These are phyloP conservation scores for Sceloporus tristichus DNA, from an alignment of 2,113 vertebrate genomes.

Conservation along the genomic window DNA sequence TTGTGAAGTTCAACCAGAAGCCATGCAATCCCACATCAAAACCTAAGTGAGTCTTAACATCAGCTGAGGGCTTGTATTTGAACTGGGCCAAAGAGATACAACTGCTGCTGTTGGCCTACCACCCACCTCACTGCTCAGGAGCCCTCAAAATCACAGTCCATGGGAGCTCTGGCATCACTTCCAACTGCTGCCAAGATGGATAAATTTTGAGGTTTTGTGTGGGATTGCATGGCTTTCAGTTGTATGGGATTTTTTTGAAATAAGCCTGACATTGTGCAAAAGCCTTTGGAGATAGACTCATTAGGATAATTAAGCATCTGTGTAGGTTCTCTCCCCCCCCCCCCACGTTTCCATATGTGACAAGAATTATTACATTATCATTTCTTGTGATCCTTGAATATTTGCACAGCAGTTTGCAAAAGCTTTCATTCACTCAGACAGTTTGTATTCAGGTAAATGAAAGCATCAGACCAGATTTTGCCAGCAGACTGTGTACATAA, in stretches of 20 bases:
- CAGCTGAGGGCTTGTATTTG: no score
- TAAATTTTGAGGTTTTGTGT: neutral
- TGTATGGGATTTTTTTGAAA: constrained; percentile 42
- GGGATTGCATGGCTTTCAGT: constrained; percentile 21
- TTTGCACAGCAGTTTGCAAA: constrained; percentile 31
- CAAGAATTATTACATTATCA: constrained; percentile 62
- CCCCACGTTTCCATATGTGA: constrained; percentile 42
- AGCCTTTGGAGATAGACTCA: constrained; percentile 66
- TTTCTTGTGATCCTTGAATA: constrained; percentile 53
- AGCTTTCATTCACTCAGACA: constrained; percentile 36
- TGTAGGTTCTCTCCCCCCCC: constrained; percentile 42
- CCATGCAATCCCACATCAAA: no score
- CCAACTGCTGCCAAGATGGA: no score
- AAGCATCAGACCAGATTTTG: constrained; percentile 40
- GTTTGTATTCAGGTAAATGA: constrained; percentile 46
- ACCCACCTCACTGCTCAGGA: no score
- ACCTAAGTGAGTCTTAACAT: no score
- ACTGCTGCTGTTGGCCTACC: no score
- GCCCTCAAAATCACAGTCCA: no score
- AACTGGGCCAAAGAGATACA: no score
- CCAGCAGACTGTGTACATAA: constrained; percentile 36
- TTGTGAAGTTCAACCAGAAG: no score
- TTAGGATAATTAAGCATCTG: constrained; percentile 75
- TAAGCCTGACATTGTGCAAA: constrained; percentile 57
- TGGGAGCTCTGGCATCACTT: no score